These are phyloP conservation scores for Loxodonta africana DNA, from an alignment of 2,113 vertebrate genomes.

Conservation along the genomic window DNA sequence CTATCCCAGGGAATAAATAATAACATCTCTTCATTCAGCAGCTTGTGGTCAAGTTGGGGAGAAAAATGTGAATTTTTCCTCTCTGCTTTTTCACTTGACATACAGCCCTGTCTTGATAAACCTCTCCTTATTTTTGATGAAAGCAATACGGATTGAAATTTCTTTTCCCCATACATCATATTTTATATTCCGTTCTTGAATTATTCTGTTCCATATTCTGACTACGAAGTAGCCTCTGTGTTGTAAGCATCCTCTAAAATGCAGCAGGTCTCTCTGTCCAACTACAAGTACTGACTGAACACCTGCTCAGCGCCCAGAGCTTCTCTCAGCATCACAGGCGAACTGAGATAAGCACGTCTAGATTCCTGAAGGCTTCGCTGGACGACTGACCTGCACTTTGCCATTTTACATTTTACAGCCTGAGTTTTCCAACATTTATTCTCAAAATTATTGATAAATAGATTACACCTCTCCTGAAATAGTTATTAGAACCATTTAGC, in stretches of 20 bases:
- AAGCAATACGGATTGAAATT: not conserved
- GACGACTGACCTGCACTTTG: not conserved
- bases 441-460: not conserved
- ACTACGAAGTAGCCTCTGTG: not conserved
- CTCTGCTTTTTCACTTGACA: not conserved
- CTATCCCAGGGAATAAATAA: not conserved
- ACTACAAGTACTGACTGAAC: not conserved
- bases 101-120: not conserved
- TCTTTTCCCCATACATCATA: not conserved
- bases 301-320: not conserved
- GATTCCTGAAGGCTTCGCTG: not conserved
- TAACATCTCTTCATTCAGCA: not conserved
- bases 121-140: not conserved
- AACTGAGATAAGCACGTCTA: not conserved
- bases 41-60: not conserved
- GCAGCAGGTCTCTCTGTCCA: not conserved
- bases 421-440: not conserved
- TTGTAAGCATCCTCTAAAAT: not conserved
- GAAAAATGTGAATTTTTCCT: not conserved
- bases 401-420: not conserved
- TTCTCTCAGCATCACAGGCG: not conserved
- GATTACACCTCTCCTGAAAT: not conserved
- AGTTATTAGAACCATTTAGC: not conserved
- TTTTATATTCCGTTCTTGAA: slow-evolving; percentile 60
- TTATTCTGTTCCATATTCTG: slow-evolving; percentile 67